Percentiles rank a stretch among this genome's conserved stretches.
Conservation (phyloP, 2,797 vertebrate species). For the Pogoniulus pusillus region DNA sequence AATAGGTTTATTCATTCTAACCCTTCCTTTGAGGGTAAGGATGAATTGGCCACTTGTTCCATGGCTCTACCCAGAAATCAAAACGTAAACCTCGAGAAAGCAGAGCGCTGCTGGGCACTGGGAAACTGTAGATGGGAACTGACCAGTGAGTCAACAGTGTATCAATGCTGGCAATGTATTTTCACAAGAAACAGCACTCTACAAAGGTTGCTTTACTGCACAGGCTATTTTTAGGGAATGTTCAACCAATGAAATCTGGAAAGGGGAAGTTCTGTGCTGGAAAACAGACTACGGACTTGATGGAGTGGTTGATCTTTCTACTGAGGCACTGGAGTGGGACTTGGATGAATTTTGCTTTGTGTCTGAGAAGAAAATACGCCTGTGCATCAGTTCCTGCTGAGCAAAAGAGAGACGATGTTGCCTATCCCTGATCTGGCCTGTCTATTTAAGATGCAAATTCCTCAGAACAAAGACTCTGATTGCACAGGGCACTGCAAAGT, state of each 20-base stretch:
- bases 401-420: neutral
- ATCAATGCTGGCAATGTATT: neutral
- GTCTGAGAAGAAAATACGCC: neutral
- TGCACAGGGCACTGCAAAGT: neutral
- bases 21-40: constrained; percentile 26
- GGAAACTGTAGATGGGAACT: constrained; percentile 23
- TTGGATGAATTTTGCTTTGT: constrained; percentile 13
- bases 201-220: constrained; percentile 18
- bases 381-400: neutral
- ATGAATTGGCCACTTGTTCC: constrained; percentile 60
- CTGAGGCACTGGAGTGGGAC: neutral
- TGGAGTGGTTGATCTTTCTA: neutral
- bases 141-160: neutral
- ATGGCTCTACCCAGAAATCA: constrained; percentile 45
- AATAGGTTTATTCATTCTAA: constrained; percentile 64
- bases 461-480: constrained; percentile 5
- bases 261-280: neutral
- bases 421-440: neutral
- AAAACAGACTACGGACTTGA: neutral
- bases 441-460: constrained; percentile 16
- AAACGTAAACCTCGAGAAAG: constrained; percentile 49
- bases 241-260: neutral
- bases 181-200: neutral
- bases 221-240: neutral
- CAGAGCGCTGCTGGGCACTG: neutral